Evolutionary conservation across 1,140 invertebrate genomes (phyloP).

Genomic region (Drosophila athabasca): DNA sequence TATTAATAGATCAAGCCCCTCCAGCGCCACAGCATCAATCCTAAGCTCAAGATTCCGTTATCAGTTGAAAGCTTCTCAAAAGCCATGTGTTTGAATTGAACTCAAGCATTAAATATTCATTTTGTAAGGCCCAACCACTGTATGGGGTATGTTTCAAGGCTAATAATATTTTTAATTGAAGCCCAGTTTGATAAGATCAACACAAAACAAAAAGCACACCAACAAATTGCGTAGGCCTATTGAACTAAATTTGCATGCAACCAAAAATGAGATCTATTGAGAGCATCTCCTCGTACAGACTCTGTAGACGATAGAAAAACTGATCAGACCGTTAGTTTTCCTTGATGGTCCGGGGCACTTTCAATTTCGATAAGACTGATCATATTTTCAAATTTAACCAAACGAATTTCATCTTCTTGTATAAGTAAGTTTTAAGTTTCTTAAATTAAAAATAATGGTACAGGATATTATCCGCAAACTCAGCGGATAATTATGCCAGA

Average conservation of each 20-base stretch:
- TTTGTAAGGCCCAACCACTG: constrained; percentile 29
- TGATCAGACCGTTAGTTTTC: constrained; percentile 1
- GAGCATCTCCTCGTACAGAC: constrained; percentile 44
- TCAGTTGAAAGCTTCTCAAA: constrained; percentile 39
- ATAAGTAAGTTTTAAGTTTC: too few species aligned
- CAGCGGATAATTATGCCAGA: too few species aligned
- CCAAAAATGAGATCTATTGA: constrained; percentile 65
- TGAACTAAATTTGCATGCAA: constrained; percentile 70
- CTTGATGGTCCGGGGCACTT: neutral
- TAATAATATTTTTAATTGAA: constrained; percentile 74
- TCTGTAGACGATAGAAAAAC: neutral
- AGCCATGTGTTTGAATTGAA: constrained; percentile 47
- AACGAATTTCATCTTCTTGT: too few species aligned
- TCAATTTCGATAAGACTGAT: neutral
- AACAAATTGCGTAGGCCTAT: constrained; percentile 42
- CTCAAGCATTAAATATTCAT: constrained; percentile 46
- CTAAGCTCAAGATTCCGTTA: constrained; percentile 44
- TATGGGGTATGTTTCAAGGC: constrained; percentile 68
- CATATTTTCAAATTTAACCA: too few species aligned
- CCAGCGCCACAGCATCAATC: constrained; percentile 28
- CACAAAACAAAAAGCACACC: constrained; percentile 29
- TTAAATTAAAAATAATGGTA: too few species aligned
- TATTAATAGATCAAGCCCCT: constrained; percentile 53
- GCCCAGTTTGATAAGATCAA: constrained; percentile 73
- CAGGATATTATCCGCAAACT: too few species aligned